Evolutionary conservation across 2,797 vertebrate species (phyloP), one percentile per base, ranked within the genome.

Genomic region (Discoglossus pictus): DNA sequence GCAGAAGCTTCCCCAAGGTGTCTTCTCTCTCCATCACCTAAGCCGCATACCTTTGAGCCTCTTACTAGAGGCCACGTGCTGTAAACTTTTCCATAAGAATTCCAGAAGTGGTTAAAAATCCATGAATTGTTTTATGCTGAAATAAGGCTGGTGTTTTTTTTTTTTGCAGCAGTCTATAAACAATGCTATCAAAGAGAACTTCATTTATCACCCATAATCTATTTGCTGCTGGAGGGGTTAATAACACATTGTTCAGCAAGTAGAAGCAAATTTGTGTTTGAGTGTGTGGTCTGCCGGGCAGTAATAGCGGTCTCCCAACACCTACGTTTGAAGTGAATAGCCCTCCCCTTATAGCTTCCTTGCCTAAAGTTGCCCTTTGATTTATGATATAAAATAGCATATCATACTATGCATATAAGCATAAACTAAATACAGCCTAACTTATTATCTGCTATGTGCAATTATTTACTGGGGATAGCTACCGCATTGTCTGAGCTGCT

Each of bases 261-360:
- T 54, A 68, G 31, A 15, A 61, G 65, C 65, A 68, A 68, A 66
- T 66, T 58, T 40, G 23, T 16, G 13, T 21, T 48, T 50, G 21
- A 62, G 46, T 39, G 21, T 48, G 21, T 56, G 21, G 42, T 64
- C 40, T 55, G 31, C 31, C 56, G 42, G 40, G 63, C 63, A 56
- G 17, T 21, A 43, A 64, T 53, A 53, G 21, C 24, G n/a, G 34
- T 53, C 25, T 42, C 27, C n/a, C 13, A 34, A 23, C 20, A 43
- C 31, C 18, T 2, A 56, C 16, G 8, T 31, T 31, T 31, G 8
- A n/a, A n/a, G n/a, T 31, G 27, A 4, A 31, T 4, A 31, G 8
- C 27, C 4, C 27, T 31, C 8, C 27, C 8, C 8, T 31, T 8
- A 31, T 31, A 4, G 27, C 27, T 4, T n/a, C n/a, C n/a, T n/a